Conservation (phyloP, 2,797 vertebrate genomes). For the Rallus crepitans region DNA sequence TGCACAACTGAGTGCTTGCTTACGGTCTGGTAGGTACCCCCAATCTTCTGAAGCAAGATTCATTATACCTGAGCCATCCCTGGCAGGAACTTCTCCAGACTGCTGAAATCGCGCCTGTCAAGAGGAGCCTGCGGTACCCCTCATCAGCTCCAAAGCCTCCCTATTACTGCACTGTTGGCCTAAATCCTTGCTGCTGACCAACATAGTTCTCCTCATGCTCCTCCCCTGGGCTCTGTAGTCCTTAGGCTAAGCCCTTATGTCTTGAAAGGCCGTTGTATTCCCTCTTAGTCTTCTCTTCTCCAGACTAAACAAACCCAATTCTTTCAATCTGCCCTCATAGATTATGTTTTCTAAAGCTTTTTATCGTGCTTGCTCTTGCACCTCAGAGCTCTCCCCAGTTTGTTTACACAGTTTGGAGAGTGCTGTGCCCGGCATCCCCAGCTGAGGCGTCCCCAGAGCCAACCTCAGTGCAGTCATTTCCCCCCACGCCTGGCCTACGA, state of each 20-base stretch:
- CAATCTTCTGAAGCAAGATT: neutral
- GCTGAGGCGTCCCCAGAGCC: neutral
- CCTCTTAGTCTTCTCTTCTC: conserved; percentile 26
- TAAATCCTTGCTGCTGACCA: neutral
- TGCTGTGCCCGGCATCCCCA: neutral
- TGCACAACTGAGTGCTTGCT: neutral
- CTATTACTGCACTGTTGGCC: neutral
- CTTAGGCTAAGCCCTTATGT: neutral
- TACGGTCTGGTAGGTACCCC: neutral
- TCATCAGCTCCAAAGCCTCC: neutral
- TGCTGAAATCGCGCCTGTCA: neutral
- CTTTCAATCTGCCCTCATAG: conserved; percentile 27
- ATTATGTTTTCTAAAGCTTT: conserved; percentile 48
- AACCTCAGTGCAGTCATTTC: conserved; percentile 20
- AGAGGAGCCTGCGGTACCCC: neutral
- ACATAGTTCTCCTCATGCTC: neutral
- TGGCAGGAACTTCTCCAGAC: neutral
- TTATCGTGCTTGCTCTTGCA: neutral
- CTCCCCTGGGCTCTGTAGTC: neutral
- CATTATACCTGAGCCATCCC: neutral
- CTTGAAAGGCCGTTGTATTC: neutral
- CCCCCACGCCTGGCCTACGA: conserved; percentile 6
- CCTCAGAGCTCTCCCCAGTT: neutral
- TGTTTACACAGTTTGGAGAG: conserved; percentile 31
- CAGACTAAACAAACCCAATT: conserved; percentile 61